Conservation (phyloP, 2,888 invertebrate species). For the Anoncus sp. region DNA sequence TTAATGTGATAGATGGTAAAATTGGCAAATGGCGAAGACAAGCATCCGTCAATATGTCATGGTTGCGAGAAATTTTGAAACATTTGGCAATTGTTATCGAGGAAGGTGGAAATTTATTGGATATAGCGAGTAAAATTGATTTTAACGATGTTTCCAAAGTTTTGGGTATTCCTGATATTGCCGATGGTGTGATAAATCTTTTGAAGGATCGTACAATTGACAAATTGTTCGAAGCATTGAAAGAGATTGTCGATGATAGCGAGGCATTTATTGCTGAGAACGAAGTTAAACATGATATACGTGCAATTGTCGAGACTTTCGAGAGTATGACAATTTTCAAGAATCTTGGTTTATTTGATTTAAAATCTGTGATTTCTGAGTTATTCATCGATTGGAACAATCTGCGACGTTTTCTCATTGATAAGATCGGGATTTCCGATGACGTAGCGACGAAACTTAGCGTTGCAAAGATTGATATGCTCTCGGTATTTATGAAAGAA, state of each 20-base stretch:
- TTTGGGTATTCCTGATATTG: constrained; percentile 78
- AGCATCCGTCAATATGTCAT: constrained; percentile 84
- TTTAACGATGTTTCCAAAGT: constrained; percentile 80
- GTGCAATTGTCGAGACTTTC: constrained; percentile 82
- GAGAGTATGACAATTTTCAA: constrained; percentile 83
- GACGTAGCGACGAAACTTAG: constrained; percentile 72
- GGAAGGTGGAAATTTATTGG: constrained; percentile 83
- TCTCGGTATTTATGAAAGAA: constrained; percentile 77
- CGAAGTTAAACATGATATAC: constrained; percentile 82
- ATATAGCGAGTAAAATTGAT: constrained; percentile 83
- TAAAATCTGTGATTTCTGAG: constrained; percentile 81
- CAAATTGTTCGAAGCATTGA: constrained; percentile 83
- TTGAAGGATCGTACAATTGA: constrained; percentile 84
- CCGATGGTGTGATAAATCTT: constrained; percentile 83
- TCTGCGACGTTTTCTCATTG: constrained; percentile 74
- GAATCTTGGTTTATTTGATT: constrained; percentile 83
- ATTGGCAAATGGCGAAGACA: constrained; percentile 80
- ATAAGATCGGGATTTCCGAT: constrained; percentile 72
- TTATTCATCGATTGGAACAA: constrained; percentile 79
- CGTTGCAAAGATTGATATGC: constrained; percentile 77
- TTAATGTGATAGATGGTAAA: constrained; percentile 70
- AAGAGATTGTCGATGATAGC: constrained; percentile 83
- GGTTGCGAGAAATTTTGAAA: constrained; percentile 83
- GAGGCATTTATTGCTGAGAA: constrained; percentile 82
- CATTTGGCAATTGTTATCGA: constrained; percentile 82